Evolutionary conservation across 1,140 invertebrate species (phyloP), one percentile per base, ranked within the genome.

Genomic region (Cephus cinctus): DNA sequence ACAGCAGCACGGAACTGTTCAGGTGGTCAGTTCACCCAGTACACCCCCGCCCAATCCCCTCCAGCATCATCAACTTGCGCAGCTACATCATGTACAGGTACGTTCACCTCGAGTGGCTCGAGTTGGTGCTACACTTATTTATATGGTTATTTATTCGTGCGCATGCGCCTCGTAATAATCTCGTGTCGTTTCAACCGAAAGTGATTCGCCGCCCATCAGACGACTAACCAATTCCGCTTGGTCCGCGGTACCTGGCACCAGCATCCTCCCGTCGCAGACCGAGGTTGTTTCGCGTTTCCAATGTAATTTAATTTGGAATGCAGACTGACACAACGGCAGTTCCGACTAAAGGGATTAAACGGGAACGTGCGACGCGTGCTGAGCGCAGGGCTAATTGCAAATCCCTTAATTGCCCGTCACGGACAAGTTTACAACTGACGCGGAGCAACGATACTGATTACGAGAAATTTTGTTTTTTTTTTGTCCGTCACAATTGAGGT

Each of bases 51-150:
- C 71, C 31, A 70, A 75, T 67, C 71, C 73, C 41, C 66, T 73
- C 43, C 64, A 64, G 25, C 73, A 75, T 46, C 71, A 62, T 58
- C 71, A 75, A 62, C 69, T 73, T 63, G 59, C 64, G 59, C 71
- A 75, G 57, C 61, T 77, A 56, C 74, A 75, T 68, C 73, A 76
- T 71, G 73, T 71, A 60, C 74, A 75, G 69, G 74, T 75, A 56
- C 59, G 23, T 40, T 41, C 15, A 2, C 2, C 27, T 30, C 12
- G 27, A 12, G 11, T n/a, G n/a, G n/a, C n/a, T n/a, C n/a, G n/a
- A n/a, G n/a, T n/a, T n/a, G n/a, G n/a, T n/a, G n/a, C n/a, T n/a
- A n/a, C n/a, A n/a, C n/a, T n/a, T n/a, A n/a, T n/a, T n/a, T n/a
- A n/a, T n/a, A n/a, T n/a, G n/a, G n/a, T n/a, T n/a, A n/a, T n/a